Conservation (phyloP, 2,113 vertebrate genomes). For the Apteryx owenii region DNA sequence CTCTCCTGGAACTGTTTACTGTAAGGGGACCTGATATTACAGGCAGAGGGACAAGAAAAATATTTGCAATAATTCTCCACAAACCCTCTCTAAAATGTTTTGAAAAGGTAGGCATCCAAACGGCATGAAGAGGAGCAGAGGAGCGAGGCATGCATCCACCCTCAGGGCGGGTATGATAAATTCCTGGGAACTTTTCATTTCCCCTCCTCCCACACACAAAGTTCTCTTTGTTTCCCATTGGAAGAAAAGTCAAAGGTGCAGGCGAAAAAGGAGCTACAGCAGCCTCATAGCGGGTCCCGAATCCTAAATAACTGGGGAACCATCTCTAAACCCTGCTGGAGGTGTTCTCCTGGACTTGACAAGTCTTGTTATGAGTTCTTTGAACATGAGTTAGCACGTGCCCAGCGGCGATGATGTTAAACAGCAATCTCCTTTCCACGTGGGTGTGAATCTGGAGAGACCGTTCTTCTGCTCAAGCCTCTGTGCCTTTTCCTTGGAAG, state of each 20-base stretch:
- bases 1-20: background rate
- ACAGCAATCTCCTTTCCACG: background rate
- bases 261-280: background rate
- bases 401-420: background rate
- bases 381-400: background rate
- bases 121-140: background rate
- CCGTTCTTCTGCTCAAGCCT: background rate
- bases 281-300: accelerated
- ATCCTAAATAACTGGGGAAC: background rate
- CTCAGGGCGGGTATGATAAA: background rate
- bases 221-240: background rate
- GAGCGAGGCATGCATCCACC: accelerated
- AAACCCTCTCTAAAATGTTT: background rate
- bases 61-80: background rate
- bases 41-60: background rate
- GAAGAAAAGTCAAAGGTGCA: background rate
- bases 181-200: background rate
- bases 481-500: background rate
- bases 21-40: background rate
- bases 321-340: background rate
- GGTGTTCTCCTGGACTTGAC: background rate
- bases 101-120: background rate
- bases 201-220: background rate
- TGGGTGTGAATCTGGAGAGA: background rate
- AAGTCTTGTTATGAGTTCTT: background rate